Conservation (phyloP, 2,113 vertebrate genomes). For the Daphoenositta chrysoptera region DNA sequence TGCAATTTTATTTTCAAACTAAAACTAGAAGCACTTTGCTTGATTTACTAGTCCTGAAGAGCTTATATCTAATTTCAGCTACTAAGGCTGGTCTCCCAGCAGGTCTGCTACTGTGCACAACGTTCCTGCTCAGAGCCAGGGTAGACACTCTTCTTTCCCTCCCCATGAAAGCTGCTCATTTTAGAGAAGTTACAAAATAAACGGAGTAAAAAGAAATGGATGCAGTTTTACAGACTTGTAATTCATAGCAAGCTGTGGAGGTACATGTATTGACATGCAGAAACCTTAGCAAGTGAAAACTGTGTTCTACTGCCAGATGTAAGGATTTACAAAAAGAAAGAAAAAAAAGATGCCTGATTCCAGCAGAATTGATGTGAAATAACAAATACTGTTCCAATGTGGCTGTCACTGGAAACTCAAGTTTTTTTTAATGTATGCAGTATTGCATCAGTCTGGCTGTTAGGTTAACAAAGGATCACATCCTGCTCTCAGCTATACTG, state of each 20-base stretch:
- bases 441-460: neutral
- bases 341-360: neutral
- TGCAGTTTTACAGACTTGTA: neutral
- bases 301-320: neutral
- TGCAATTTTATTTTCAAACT: neutral
- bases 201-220: neutral
- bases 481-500: neutral
- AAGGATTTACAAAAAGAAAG: neutral
- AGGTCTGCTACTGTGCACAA: neutral
- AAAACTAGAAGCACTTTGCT: neutral
- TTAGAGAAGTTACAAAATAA: neutral
- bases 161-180: neutral
- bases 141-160: neutral
- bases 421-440: neutral
- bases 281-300: neutral
- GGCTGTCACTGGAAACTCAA: neutral
- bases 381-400: neutral
- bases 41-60: neutral
- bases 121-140: neutral
- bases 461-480: neutral
- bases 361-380: neutral
- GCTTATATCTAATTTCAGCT: neutral
- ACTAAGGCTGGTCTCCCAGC: neutral
- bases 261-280: neutral
- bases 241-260: neutral